Conservation (phyloP, 2,113 vertebrate species). For the Mola mola region DNA sequence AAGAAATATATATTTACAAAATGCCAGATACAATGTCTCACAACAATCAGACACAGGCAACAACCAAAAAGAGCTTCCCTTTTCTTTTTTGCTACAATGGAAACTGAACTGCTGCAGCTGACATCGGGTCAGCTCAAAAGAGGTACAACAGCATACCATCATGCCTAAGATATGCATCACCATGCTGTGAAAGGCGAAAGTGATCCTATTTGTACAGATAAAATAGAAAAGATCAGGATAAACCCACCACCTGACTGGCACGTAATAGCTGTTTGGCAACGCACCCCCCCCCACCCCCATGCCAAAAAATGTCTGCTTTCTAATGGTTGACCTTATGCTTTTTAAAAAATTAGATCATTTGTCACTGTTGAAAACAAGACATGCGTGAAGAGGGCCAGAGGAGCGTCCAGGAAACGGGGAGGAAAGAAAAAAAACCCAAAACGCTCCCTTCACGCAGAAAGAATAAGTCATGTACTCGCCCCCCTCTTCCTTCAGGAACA, state of each 20-base stretch:
- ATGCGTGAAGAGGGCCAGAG: slow-evolving; percentile 38
- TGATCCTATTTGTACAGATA: slow-evolving; percentile 23
- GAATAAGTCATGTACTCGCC: slow-evolving; percentile 57
- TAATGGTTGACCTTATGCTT: slow-evolving; percentile 50
- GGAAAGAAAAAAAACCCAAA: slow-evolving; percentile 3
- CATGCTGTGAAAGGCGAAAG: slow-evolving; percentile 45
- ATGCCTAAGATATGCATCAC: slow-evolving; percentile 42
- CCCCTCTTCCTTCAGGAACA: slow-evolving; percentile 64
- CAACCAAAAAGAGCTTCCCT: neutral
- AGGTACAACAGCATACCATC: slow-evolving; percentile 31
- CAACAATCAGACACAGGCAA: no score
- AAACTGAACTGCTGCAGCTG: slow-evolving; percentile 38
- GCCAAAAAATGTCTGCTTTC: no score
- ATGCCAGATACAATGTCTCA: no score
- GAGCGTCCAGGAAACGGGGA: slow-evolving; percentile 32
- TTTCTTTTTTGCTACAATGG: slow-evolving; percentile 51
- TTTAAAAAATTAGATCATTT: slow-evolving; percentile 50
- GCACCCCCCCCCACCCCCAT: slow-evolving; percentile 33
- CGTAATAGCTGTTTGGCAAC: slow-evolving; percentile 9
- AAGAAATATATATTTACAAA: neutral
- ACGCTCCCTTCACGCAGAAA: slow-evolving; percentile 26
- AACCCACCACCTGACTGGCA: slow-evolving; percentile 17
- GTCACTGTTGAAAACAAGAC: slow-evolving; percentile 55
- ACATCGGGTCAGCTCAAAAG: slow-evolving; percentile 46
- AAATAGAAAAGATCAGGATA: slow-evolving; percentile 35